Conservation (phyloP, 1,140 invertebrate species). For the Drosophila malerkotliana region DNA sequence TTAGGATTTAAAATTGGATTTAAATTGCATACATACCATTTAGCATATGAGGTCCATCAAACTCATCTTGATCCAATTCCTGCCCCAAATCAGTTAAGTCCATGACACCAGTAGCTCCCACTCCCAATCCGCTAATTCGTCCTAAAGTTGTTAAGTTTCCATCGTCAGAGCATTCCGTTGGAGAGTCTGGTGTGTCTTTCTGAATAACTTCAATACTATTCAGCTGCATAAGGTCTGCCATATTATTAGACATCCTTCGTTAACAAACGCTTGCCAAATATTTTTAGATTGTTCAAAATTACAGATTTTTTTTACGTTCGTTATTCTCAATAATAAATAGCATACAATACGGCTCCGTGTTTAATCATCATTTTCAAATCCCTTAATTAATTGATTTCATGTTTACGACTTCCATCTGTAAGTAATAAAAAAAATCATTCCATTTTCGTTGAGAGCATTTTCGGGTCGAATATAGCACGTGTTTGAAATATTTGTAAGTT, state of each 20-base stretch:
- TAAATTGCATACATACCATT: slow-evolving; percentile 85
- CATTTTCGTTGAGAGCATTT: too few relatives aligned
- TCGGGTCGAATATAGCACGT: too few relatives aligned
- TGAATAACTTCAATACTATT: slow-evolving; percentile 87
- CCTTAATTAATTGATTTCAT: too few relatives aligned
- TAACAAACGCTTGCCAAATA: background rate
- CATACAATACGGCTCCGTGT: too few relatives aligned
- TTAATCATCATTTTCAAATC: too few relatives aligned
- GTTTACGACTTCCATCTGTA: too few relatives aligned
- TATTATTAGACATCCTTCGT: slow-evolving; percentile 47
- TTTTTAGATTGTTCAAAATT: background rate
- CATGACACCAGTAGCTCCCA: slow-evolving; percentile 86
- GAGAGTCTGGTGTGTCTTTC: slow-evolving; percentile 91
- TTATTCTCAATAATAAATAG: too few relatives aligned
- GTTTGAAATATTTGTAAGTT: too few relatives aligned
- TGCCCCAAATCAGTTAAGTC: slow-evolving; percentile 87
- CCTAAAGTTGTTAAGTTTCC: slow-evolving; percentile 88
- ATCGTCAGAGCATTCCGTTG: slow-evolving; percentile 93
- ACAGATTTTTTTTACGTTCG: background rate
- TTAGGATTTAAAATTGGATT: too few relatives aligned
- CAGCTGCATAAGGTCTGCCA: slow-evolving; percentile 88
- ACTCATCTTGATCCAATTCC: slow-evolving; percentile 92
- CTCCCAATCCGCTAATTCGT: slow-evolving; percentile 82
- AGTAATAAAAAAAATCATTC: too few relatives aligned
- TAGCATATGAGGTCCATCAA: slow-evolving; percentile 87